A percentile compares a stretch with the other conserved stretches of the same genome.
These are phyloP conservation scores for Rhinolophus sinicus DNA, from an alignment of 2,113 vertebrate species.

Conservation along the genomic window DNA sequence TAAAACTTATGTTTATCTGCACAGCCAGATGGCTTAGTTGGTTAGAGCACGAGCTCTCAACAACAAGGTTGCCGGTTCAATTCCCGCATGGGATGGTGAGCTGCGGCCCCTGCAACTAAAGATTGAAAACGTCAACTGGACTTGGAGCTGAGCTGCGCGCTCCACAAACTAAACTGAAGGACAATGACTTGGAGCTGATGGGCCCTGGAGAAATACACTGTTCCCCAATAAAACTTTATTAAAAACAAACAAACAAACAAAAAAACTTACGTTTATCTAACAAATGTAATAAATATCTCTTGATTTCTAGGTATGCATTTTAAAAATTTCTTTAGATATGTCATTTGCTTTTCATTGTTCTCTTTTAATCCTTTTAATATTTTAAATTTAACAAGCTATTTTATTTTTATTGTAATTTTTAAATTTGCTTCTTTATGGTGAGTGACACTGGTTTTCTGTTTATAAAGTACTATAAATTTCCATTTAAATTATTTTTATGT, in stretches of 20 bases:
- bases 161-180: too few relatives aligned
- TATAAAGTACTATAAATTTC: not conserved
- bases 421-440: not conserved
- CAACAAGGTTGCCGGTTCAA: too few relatives aligned
- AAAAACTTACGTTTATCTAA: not conserved
- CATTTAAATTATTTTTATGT: slow-evolving; percentile 29
- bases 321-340: not conserved
- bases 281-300: not conserved
- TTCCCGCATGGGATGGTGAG: too few relatives aligned
- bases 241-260: too few relatives aligned
- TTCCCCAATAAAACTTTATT: too few relatives aligned
- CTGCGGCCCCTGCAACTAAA: too few relatives aligned
- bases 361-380: not conserved
- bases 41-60: too few relatives aligned
- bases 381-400: slow-evolving; percentile 32
- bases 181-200: too few relatives aligned
- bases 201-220: too few relatives aligned
- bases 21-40: too few relatives aligned
- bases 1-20: not conserved
- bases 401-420: slow-evolving; percentile 15
- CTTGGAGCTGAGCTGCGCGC: too few relatives aligned
- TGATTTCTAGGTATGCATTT: not conserved
- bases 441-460: not conserved
- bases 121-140: too few relatives aligned
- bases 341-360: not conserved